phyloP scores from a whole-genome alignment of 2,113 vertebrate species.

The Tricholaema leucomelas region DNA sequence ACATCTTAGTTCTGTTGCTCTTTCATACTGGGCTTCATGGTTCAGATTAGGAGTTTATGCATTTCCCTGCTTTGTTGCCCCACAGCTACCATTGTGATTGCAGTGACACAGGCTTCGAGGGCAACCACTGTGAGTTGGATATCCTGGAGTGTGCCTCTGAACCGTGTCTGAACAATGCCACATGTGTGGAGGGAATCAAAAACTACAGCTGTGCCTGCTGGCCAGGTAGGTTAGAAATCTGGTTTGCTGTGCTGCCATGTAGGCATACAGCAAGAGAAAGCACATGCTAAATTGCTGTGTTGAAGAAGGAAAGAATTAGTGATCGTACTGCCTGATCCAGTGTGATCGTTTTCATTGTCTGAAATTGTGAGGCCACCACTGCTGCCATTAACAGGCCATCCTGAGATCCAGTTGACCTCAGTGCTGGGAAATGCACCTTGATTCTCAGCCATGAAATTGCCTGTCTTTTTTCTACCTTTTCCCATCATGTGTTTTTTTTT shows the following conservation, averaged over 20 bases:
- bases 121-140: constrained; percentile 84
- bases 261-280: background rate
- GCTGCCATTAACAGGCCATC: background rate
- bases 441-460: background rate
- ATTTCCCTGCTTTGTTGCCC: background rate
- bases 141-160: constrained; percentile 89
- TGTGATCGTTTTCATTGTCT: background rate
- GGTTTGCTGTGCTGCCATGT: accelerated
- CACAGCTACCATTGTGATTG: constrained; percentile 88
- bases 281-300: accelerated
- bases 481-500: background rate
- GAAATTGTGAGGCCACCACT: background rate
- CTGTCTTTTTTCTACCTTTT: background rate
- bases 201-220: constrained; percentile 88
- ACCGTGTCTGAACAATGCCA: constrained; percentile 87
- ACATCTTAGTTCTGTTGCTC: background rate
- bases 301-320: background rate
- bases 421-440: background rate
- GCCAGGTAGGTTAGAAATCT: constrained; percentile 79
- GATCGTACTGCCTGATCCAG: background rate
- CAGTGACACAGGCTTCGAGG: constrained; percentile 84
- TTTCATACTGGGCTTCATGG: background rate
- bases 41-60: background rate
- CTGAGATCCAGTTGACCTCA: background rate
- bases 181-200: constrained; percentile 83